Evolutionary conservation across 2,888 invertebrate genomes (phyloP).

Genomic region (Tipula lateralis): DNA sequence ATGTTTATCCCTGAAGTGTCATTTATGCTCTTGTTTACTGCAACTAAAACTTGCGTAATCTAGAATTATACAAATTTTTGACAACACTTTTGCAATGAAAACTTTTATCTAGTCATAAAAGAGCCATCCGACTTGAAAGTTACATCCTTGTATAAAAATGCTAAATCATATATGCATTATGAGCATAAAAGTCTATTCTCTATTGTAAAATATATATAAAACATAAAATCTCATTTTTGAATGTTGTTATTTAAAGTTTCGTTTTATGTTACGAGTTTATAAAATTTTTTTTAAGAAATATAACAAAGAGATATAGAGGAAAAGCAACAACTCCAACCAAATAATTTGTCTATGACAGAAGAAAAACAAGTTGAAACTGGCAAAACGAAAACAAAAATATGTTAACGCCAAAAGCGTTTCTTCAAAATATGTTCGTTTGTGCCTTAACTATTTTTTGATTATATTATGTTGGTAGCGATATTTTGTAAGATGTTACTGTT

Average conservation of each 20-base stretch:
- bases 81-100: neutral
- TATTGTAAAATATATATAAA: neutral
- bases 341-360: neutral
- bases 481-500: neutral
- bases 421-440: neutral
- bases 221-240: neutral
- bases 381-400: neutral
- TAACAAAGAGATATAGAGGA: slow-evolving; percentile 2
- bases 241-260: neutral
- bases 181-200: neutral
- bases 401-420: neutral
- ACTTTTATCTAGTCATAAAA: neutral
- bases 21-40: no score
- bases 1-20: no score
- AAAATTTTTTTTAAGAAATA: neutral
- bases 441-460: neutral
- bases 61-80: neutral
- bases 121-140: neutral
- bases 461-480: neutral
- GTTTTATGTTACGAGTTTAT: neutral
- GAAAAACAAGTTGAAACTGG: neutral
- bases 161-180: neutral
- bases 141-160: neutral
- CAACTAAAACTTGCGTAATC: no score
- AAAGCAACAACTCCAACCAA: neutral